phyloP scores from a whole-genome alignment of 2,888 invertebrate species.

The Leptothorax acervorum region DNA sequence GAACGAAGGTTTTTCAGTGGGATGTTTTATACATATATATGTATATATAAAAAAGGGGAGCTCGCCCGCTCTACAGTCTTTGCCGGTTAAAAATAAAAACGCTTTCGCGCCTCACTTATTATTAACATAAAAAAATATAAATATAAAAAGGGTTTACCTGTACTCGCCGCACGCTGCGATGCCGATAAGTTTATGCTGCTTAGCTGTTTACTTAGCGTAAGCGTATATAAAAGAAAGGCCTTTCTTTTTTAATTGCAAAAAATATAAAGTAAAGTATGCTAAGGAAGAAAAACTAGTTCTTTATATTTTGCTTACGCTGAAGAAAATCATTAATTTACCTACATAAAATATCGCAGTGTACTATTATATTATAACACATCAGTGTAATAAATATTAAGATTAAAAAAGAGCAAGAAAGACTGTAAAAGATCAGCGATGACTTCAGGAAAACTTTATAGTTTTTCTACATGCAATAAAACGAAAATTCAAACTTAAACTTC shows the following conservation, averaged over 20 bases:
- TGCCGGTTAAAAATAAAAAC: constrained; percentile 43
- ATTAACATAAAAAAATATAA: constrained; percentile 38
- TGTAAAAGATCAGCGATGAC: neutral
- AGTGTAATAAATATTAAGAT: constrained; percentile 1
- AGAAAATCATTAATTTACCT: constrained; percentile 24
- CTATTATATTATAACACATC: neutral
- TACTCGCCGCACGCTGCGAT: constrained; percentile 20
- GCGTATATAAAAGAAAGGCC: constrained; percentile 12
- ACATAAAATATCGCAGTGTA: neutral
- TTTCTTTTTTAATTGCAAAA: constrained; percentile 36
- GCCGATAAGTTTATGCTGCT: constrained; percentile 46
- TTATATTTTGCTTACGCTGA: constrained; percentile 16
- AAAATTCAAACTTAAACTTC: neutral
- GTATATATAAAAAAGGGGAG: neutral
- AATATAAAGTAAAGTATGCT: constrained; percentile 7
- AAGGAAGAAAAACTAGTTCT: constrained; percentile 8
- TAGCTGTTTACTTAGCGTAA: constrained; percentile 35
- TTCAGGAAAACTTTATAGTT: neutral
- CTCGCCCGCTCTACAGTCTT: neutral
- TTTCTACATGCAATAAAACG: neutral
- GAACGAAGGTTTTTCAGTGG: constrained; percentile 27
- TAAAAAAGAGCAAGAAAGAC: neutral
- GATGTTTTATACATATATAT: neutral
- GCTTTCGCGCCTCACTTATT: constrained; percentile 16
- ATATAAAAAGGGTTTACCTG: constrained; percentile 35